phyloP scores from a whole-genome alignment of 2,113 vertebrate species.

The Psittacula cyanocephala region DNA sequence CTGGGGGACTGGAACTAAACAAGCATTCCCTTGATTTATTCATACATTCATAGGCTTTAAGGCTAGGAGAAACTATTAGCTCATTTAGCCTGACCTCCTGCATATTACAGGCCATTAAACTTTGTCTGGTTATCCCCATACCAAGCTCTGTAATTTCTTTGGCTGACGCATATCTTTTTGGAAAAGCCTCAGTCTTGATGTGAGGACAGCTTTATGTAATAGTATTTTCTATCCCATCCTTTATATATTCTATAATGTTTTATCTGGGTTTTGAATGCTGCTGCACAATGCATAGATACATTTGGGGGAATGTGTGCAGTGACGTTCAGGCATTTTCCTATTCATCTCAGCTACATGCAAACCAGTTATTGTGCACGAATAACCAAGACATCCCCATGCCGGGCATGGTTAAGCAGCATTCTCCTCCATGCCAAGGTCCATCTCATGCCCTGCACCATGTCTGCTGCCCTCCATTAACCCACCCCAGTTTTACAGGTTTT shows the following conservation, averaged over 20 bases:
- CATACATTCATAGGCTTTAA: neutral
- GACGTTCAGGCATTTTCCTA: neutral
- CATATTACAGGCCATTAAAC: constrained; percentile 24
- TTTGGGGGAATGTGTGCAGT: neutral
- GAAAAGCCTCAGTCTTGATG: constrained; percentile 11
- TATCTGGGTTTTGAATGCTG: constrained; percentile 6
- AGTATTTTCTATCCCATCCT: neutral
- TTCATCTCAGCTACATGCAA: neutral
- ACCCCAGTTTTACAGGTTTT: neutral
- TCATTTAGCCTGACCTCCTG: neutral
- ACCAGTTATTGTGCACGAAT: neutral
- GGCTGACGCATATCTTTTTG: neutral
- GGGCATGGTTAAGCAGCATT: fast-evolving
- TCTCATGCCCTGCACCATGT: fast-evolving
- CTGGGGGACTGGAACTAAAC: neutral
- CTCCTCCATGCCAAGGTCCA: neutral
- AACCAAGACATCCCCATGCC: neutral
- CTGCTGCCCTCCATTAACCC: neutral
- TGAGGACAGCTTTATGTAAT: constrained; percentile 34
- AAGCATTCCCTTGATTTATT: constrained; percentile 25
- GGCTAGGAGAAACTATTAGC: constrained; percentile 3
- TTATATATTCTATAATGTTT: constrained; percentile 16
- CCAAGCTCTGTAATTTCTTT: neutral
- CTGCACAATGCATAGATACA: neutral
- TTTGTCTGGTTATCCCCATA: neutral